phyloP scores from a whole-genome alignment of 92 coral and sea anemone genomes.

The Siderastrea siderea region DNA sequence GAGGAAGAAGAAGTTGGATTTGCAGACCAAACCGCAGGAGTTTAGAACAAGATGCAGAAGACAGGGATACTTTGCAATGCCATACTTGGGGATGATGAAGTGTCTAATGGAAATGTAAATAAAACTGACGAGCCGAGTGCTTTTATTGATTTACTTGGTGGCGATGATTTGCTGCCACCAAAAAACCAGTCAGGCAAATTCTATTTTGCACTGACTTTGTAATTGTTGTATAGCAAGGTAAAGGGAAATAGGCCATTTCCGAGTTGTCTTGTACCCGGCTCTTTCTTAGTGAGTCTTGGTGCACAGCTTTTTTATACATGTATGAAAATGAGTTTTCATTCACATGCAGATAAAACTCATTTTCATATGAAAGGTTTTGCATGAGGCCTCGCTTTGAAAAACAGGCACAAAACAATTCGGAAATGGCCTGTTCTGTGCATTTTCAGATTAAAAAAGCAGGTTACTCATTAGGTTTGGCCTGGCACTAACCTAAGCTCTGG shows the following conservation, averaged over 20 bases:
- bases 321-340: no score
- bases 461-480: no score
- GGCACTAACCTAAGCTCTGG: no score
- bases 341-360: no score
- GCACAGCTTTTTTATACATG: no score
- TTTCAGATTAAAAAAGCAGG: no score
- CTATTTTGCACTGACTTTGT: background rate
- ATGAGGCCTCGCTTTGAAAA: no score
- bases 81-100: constrained; percentile 69
- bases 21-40: background rate
- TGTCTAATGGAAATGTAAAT: constrained; percentile 20
- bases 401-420: no score
- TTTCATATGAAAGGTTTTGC: no score
- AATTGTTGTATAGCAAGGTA: background rate
- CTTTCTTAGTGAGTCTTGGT: no score
- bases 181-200: constrained; percentile 32
- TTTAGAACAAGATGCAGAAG: background rate
- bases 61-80: background rate
- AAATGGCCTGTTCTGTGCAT: no score
- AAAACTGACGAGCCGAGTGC: constrained; percentile 57
- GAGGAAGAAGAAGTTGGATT: no score
- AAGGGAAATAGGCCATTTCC: background rate
- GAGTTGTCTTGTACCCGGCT: background rate
- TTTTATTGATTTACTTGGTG: constrained; percentile 80
- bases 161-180: constrained; percentile 68